Conservation (phyloP, 2,113 vertebrate species). For the Manacus vitellinus region DNA sequence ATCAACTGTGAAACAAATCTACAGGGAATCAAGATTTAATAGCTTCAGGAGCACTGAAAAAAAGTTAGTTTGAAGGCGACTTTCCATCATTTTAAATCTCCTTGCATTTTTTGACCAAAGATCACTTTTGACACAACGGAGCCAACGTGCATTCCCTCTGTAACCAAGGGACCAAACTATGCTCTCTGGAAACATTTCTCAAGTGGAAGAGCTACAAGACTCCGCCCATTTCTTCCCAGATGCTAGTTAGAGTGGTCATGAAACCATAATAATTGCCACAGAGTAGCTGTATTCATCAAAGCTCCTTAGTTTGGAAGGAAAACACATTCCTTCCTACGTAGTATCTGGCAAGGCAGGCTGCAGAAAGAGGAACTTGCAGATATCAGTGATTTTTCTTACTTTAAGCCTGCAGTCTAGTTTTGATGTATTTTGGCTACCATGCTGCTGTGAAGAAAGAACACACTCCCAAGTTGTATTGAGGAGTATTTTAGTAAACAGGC, state of each 20-base stretch:
- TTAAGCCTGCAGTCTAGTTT: not conserved
- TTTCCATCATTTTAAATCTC: not conserved
- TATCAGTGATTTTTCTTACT: not conserved
- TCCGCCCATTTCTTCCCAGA: not conserved
- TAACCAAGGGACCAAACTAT: not conserved
- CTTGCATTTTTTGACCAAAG: not conserved
- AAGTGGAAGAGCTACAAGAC: not conserved
- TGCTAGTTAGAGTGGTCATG: not conserved
- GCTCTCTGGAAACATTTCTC: not conserved
- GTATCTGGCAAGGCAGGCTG: not conserved
- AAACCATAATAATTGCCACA: not conserved
- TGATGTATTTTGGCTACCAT: not conserved
- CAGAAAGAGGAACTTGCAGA: not conserved
- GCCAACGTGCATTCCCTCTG: not conserved
- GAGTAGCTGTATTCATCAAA: not conserved
- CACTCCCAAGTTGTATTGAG: not conserved
- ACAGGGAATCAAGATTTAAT: not conserved
- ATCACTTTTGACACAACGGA: not conserved
- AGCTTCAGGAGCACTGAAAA: not conserved
- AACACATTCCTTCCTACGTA: not conserved
- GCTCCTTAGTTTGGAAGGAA: not conserved
- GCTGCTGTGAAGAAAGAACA: not conserved
- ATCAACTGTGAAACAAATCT: not conserved
- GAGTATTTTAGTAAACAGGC: not conserved
- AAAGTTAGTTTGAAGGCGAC: not conserved